Conservation (phyloP, 2,888 invertebrate genomes). For the Hypselothyrea guttata region DNA sequence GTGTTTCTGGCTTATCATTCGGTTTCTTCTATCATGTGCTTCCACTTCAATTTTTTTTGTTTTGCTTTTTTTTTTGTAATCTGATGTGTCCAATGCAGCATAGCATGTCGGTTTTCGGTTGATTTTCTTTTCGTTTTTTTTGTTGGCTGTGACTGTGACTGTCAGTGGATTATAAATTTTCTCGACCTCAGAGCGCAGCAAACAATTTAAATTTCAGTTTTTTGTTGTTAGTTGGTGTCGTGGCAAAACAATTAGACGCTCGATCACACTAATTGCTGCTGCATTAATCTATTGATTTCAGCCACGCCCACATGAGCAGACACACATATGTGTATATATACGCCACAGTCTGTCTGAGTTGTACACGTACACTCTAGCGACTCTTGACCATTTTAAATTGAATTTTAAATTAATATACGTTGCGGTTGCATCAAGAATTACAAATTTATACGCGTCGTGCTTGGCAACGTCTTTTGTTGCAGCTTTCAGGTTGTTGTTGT, state of each 20-base stretch:
- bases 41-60: slow-evolving; percentile 2
- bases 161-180: slow-evolving; percentile 60
- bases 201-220: slow-evolving; percentile 54
- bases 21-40: slow-evolving; percentile 9
- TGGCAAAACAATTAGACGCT: slow-evolving; percentile 74
- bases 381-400: slow-evolving; percentile 76
- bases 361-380: slow-evolving; percentile 22
- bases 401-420: slow-evolving; percentile 80
- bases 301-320: slow-evolving; percentile 13
- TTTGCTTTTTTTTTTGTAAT: slow-evolving; percentile 18
- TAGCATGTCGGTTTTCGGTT: slow-evolving; percentile 3
- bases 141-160: slow-evolving; percentile 16
- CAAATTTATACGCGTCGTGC: slow-evolving; percentile 75
- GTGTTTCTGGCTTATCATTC: slow-evolving; percentile 16
- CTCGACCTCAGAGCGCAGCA: slow-evolving; percentile 39
- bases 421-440: slow-evolving; percentile 76
- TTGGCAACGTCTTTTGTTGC: slow-evolving; percentile 34
- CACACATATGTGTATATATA: slow-evolving; percentile 2
- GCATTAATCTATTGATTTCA: slow-evolving; percentile 74
- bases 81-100: slow-evolving; percentile 26
- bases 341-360: too few species aligned
- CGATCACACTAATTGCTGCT: slow-evolving; percentile 68
- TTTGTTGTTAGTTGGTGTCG: slow-evolving; percentile 14
- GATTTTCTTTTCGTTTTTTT: slow-evolving; percentile 1
- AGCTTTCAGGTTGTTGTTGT: slow-evolving; percentile 6